Base-by-base conservation (phyloP, 2,888 invertebrate species). In the Augochlorella aurata region DNA sequence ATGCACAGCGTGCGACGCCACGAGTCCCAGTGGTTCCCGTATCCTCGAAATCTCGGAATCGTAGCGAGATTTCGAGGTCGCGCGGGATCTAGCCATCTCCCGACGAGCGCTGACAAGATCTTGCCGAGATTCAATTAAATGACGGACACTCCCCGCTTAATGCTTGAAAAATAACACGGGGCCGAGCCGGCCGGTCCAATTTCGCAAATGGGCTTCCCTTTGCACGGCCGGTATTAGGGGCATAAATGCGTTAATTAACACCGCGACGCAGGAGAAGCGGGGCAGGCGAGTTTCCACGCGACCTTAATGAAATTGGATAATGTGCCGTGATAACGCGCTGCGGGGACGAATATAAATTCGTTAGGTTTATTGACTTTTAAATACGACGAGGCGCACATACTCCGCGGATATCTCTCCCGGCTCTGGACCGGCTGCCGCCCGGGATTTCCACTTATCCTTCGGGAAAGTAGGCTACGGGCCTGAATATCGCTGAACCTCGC, bases 401-500 rank as follows among this genome's bases (percentile, higher is more conserved):
- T 24, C 12, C 58, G 21, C 50, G 79, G 72, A 61, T 76, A 71
- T 66, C 65, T 68, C 74, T 72, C 66, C 24, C 29, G 29, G 29
- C 38, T 29, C 16, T 9, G 24, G 47, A 65, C 71, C 66, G 54
- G 61, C 69, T 69, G 38, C 38, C 38, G 38, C 38, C 38, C 52
- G 70, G 75, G 69, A 80, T 78, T 78, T 74, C 74, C 71, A 71
- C 50, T 68, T 66, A 79, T 74, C 47, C 73, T 50, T 58, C 24
- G 47, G 72, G 74, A 68, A 70, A 68, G 66, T 66, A 58, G 72
- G 54, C 52, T 61, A 49, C 74, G 73, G 61, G 72, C 47, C 73
- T 50, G 81, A 78, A 81, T 76, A 79, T 81, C 84, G 78, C 68
- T 66, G 77, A 75, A 76, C 71, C 69, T 79, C 52, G 69, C 73